Percentiles rank a stretch among this genome's conserved stretches.
phyloP scores from a whole-genome alignment of 2,113 vertebrate genomes.

The Heptranchias perlo region DNA sequence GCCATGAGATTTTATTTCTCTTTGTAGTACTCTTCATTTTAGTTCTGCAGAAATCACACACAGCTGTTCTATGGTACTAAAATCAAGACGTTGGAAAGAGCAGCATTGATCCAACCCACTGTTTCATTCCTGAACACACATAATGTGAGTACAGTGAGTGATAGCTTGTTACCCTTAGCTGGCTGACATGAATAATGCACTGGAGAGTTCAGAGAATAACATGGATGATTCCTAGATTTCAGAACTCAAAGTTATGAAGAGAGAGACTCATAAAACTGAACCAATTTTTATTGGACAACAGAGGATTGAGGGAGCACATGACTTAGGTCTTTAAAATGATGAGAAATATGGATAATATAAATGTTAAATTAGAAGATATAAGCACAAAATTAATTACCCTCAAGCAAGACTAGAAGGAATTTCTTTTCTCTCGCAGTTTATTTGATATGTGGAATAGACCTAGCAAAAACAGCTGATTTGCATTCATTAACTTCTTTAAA shows the following conservation, averaged over 20 bases:
- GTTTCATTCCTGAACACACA: not conserved
- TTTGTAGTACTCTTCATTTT: not conserved
- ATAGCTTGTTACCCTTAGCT: not conserved
- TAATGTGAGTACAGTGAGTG: not conserved
- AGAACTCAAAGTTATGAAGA: not conserved
- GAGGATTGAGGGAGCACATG: not conserved
- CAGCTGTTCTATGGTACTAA: not conserved
- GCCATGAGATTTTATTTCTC: not conserved
- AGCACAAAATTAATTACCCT: not conserved
- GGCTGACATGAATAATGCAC: not conserved
- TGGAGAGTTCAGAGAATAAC: not conserved
- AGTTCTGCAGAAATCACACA: not conserved
- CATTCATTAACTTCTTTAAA: not conserved
- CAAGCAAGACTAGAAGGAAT: not conserved
- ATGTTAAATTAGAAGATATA: not conserved
- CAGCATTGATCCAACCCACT: not conserved
- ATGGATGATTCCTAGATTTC: not conserved
- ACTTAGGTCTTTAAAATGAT: not conserved
- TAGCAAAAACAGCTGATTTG: not conserved
- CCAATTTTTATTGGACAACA: not conserved
- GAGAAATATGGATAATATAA: not conserved
- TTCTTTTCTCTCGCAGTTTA: not conserved
- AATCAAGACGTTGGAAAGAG: not conserved
- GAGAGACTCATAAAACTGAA: not conserved
- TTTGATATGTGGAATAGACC: not conserved